Conservation (phyloP, 2,113 vertebrate species). For the Sinocyclocheilus rhinocerous region DNA sequence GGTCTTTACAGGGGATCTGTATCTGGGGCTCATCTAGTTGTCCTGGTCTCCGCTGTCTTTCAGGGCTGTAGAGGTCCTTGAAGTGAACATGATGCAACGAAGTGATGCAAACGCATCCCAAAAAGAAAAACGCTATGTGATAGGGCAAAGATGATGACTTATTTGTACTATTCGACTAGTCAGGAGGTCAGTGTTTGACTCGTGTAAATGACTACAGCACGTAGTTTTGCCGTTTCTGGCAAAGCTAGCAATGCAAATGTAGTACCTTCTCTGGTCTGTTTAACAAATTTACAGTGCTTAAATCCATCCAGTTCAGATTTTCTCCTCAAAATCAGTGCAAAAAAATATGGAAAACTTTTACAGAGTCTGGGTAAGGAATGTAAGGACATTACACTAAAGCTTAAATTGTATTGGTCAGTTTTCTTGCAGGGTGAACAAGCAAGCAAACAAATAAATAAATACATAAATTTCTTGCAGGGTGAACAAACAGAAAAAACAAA, state of each 20-base stretch:
- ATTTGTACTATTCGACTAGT: not conserved
- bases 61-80: no score
- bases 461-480: not conserved
- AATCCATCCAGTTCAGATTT: not conserved
- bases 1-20: no score
- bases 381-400: not conserved
- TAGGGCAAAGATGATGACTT: not conserved
- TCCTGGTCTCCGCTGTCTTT: no score
- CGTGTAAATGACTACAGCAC: no score
- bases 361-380: no score
- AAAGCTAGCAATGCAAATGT: no score
- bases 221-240: no score
- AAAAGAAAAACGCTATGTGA: not conserved
- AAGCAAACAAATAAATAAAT: not conserved
- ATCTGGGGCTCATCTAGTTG: no score
- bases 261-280: not conserved
- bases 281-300: not conserved
- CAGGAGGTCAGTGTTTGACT: constrained; percentile 8
- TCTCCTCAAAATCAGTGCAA: not conserved
- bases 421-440: not conserved
- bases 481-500: not conserved
- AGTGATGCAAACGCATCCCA: not conserved
- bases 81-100: not conserved
- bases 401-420: not conserved
- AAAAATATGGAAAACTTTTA: not conserved